Evolutionary conservation across 2,797 vertebrate species (phyloP), one percentile per base, ranked within the genome.

Genomic region (Hipposideros larvatus): DNA sequence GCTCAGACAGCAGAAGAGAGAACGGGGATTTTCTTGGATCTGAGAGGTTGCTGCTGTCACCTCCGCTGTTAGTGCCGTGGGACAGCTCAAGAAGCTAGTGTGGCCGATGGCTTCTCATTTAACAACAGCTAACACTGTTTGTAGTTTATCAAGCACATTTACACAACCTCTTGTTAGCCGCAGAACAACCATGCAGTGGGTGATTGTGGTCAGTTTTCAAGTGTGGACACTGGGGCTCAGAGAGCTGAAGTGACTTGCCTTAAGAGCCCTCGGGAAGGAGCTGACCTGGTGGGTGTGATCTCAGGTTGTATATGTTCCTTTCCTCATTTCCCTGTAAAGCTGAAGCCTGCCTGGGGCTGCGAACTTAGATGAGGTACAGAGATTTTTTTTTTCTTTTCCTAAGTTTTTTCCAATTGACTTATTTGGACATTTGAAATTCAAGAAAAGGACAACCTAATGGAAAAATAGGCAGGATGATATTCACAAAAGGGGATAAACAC

Each of bases 351-450:
- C 71, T 84, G 34, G 19, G 41, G 24, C 37, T 95, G 53, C n/a
- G 86, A 77, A 73, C 68, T 70, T 86, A 82, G 79, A 85, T 92
- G 78, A 92, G 10, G 28, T 65, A 73, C 4, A 57, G n/a, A 84
- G 57, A 65, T 73, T 85, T 26, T 26, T 34, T 28, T 43, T 9
- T 2, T 37, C 41, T 59, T 13, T 14, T 31, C 18, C 55, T 51
- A 19, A 51, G 26, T 75, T 63, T 89, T 90, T 86, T 55, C n/a
- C 34, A 34, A 0, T 77, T 59, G 75, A 90, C 5, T 80, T 75
- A 53, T 61, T 91, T 79, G 48, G 65, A 74, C 37, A 24, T 90
- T 55, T 65, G 51, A 91, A 89, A 65, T 96, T 90, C 75, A 51
- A 15, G 41, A 51, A 28, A 63, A 48, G 87, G 51, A 61, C 46